These are phyloP conservation scores for Paracanthobrama guichenoti DNA, from an alignment of 2,113 vertebrate genomes.

Conservation along the genomic window DNA sequence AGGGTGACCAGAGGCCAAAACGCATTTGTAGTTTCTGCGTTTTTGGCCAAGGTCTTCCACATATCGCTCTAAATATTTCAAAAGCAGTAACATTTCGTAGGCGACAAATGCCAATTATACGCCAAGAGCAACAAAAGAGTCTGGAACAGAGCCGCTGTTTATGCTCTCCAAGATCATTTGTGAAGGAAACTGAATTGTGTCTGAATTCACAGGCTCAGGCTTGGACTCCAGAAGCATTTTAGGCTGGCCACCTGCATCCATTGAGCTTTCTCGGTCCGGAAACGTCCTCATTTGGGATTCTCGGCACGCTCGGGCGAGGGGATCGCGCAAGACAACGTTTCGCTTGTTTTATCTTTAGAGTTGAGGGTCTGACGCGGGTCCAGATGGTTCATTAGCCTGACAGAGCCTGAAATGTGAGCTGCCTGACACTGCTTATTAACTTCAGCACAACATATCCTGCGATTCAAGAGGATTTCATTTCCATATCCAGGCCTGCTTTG, in stretches of 20 bases:
- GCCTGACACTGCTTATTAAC: slow-evolving; percentile 28
- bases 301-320: not conserved
- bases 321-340: slow-evolving; percentile 43
- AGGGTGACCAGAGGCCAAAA: slow-evolving; percentile 22
- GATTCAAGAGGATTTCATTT: slow-evolving; percentile 23
- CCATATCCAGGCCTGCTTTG: not conserved
- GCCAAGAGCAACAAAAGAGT: not conserved
- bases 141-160: not conserved
- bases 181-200: not conserved
- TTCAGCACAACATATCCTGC: slow-evolving; percentile 10
- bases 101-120: not conserved
- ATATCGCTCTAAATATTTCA: slow-evolving; percentile 4
- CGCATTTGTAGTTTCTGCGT: slow-evolving; percentile 10
- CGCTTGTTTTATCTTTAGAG: slow-evolving; percentile 44
- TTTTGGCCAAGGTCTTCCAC: not conserved
- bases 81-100: not conserved
- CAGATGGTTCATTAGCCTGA: slow-evolving; percentile 45
- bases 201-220: not conserved
- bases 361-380: slow-evolving; percentile 23
- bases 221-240: not conserved
- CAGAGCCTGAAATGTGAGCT: slow-evolving; percentile 11
- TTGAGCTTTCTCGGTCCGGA: slow-evolving; percentile 14
- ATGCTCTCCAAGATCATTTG: not conserved
- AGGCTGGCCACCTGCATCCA: slow-evolving; percentile 35
- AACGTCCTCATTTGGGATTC: slow-evolving; percentile 46